Evolutionary conservation across 2,888 invertebrate species (phyloP), one percentile per base, ranked within the genome.

Genomic region (Cerastoderma edule): DNA sequence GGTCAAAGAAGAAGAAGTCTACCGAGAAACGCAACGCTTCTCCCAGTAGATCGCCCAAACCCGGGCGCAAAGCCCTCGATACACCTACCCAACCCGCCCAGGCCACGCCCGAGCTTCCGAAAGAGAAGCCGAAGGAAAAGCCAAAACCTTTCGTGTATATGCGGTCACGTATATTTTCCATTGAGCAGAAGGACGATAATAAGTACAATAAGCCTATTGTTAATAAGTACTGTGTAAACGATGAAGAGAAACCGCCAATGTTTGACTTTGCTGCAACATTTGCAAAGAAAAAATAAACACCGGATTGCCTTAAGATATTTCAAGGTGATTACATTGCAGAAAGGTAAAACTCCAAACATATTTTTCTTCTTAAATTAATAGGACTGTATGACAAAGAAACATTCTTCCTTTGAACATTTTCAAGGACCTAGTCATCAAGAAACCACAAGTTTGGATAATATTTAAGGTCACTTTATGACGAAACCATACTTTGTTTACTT

Each of bases 101-200:
- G 39, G 67, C 64, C 54, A 48, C 73, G 10, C 67, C 73, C 19
- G 64, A 72, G 30, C 67, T 54, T 16, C 67, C 68, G 3, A 48
- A 73, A 64, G 82, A 83, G 13, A 85, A 83, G 39, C 78, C 80
- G 0, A 85, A 87, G 57, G 81, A 80, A 50, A 90, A 88, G 63
- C 75, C 87, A 6, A 83, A 86, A 65, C 85, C 89, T 27, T 90
- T 88, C 74, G 90, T 90, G 0, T 89, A 89, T 67, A 85, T 90
- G 64, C 82, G 88, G 28, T 87, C 87, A 64, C 73, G 89, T 16
- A 86, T 89, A 50, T 86, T 90, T 30, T 86, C 90, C 44, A 90
- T 89, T 6, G 88, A 90, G 53, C 75, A 81, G 35, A 75, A 81
- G 10, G 76, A 82, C 60, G 78, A 82, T 16, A 71, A 78, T 22